Base-by-base conservation (phyloP, 2,888 invertebrate genomes). In the Trileptium ribeirensis region DNA sequence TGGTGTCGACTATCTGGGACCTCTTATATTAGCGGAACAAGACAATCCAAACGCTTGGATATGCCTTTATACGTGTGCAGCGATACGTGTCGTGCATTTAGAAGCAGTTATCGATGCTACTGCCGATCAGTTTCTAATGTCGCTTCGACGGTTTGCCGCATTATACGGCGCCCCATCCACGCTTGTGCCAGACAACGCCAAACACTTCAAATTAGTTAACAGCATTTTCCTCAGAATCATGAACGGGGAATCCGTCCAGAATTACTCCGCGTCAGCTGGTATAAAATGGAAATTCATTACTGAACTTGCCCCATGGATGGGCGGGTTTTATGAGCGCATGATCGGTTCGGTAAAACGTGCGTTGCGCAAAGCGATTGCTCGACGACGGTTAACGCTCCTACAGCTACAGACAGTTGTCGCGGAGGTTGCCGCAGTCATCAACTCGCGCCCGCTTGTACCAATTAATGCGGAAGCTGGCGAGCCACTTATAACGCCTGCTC, bases 241-340 rank as follows among this genome's bases (percentile, higher is more conserved):
- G 40, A 83, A n/a, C 15, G 36, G 8, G 15, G 15, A 3, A 8
- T 31, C 29, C 34, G 31, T 78, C 34, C 51, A 67, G 8, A 67
- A 79, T 2, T 67, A 24, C 75, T 67, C 81, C 31, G 34, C 70
- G 2, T 24, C 84, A 29, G 36, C 29, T 34, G 77, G 75, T 29
- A 86, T 86, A 64, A 31, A 79, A 0, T 87, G 89, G 70, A 70
- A 70, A 70, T 70, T 70, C 29, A 70, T 70, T 70, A 31, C 70
- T 33, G 70, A 70, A 70, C 29, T 70, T 31, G 8, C 70, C 8
- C 70, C 70, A 19, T 70, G 70, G 70, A 70, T 70, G 70, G 70
- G 89, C 78, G 89, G 90, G 51, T 88, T 87, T 84, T 90, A 88
- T 86, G 89, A 90, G 84, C 83, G 89, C 31, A 82, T 90, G 3